Evolutionary conservation across 2,888 invertebrate species (phyloP), one percentile per base, ranked within the genome.

Genomic region (Melipona bicolor): DNA sequence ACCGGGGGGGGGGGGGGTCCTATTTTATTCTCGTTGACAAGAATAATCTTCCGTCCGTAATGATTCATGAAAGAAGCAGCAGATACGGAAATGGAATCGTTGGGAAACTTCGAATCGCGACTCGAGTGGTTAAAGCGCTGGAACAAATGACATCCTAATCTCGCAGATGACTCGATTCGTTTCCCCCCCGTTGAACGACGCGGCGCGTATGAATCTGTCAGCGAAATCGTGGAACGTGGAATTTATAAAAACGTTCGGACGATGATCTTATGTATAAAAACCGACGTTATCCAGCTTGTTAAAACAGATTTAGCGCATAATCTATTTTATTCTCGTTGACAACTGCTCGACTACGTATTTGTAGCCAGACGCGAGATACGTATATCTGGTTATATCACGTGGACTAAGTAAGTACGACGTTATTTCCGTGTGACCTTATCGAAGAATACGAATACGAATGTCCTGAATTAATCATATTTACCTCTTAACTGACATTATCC

Each of bases 401-500:
- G 24, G 15, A 19, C 32, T 36, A 67, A 56, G 73, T 70, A 67
- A 61, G 76, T 70, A 67, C 27, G 32, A 24, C 50, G 15, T 59
- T 75, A 69, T 80, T 65, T 70, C 80, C 61, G 64, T 17, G n/a
- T 32, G 68, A 52, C 71, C 77, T 49, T 71, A 83, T 79, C 84
- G 68, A 32, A 36, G 11, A 27, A 15, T 59, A 61, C 81, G 21
- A 54, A 61, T 71, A 86, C 76, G 84, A 36, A 67, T 73, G 75
- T 79, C 75, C 77, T 54, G 52, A 49, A 82, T 79, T 79, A 81
- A 86, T 86, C 83, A 87, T 88, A 89, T 84, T 89, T 89, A 89
- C 89, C 89, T 89, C 65, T 84, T 90, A 81, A 79, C 81, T 78
- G 89, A 89, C 89, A 89, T 88, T 50, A 74, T 84, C 62, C 36